Conservation (phyloP, 2,797 vertebrate genomes). For the Acanthornis magna region DNA sequence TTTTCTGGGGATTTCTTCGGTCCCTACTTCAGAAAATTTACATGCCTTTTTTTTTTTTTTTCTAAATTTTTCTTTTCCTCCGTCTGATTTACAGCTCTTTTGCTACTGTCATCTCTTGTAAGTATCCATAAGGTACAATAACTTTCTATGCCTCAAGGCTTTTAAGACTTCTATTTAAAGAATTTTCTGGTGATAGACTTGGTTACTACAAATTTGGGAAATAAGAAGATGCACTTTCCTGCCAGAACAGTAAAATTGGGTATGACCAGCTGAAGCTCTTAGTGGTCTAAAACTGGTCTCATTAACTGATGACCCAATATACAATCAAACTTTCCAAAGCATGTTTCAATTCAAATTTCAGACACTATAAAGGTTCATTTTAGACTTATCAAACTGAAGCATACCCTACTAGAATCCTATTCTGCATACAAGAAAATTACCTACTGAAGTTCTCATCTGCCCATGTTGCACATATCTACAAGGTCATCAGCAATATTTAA, state of each 20-base stretch:
- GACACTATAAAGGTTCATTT: neutral
- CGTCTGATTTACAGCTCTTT: neutral
- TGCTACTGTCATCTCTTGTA: neutral
- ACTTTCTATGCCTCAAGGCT: neutral
- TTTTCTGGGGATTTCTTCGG: neutral
- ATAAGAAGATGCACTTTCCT: neutral
- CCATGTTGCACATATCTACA: neutral
- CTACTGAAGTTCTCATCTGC: neutral
- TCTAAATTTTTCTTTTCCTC: neutral
- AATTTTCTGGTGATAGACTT: neutral
- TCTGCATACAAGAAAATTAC: neutral
- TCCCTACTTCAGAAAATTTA: neutral
- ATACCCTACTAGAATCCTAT: neutral
- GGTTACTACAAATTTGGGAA: neutral
- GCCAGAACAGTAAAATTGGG: neutral
- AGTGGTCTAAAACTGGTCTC: neutral
- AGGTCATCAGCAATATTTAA: neutral
- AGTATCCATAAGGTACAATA: neutral
- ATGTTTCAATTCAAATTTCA: neutral
- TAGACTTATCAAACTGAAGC: constrained; percentile 5
- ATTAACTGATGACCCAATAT: constrained; percentile 8
- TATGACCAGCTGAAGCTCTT: neutral
- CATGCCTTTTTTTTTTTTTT: neutral
- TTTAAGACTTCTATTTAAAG: constrained; percentile 24
- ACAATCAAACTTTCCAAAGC: neutral